phyloP scores from a whole-genome alignment of 2,797 vertebrate genomes.

The Sebastolobus alascanus region DNA sequence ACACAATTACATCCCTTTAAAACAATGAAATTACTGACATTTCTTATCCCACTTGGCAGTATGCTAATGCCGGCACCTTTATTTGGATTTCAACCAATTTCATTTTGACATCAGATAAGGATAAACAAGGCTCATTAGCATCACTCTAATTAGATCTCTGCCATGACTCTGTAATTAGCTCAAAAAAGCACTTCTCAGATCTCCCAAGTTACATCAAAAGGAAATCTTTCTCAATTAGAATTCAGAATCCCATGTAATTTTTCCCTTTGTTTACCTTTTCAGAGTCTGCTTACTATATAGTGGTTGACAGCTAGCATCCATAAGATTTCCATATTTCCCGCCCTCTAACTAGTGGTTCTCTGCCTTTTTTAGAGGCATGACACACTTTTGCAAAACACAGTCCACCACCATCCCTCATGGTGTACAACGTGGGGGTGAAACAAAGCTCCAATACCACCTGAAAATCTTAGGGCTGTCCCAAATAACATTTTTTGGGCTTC shows the following conservation, averaged over 20 bases:
- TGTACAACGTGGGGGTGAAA: neutral
- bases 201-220: constrained; percentile 86
- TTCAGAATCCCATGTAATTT: constrained; percentile 72
- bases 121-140: constrained; percentile 86
- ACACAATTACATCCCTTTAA: constrained; percentile 25
- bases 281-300: constrained; percentile 41
- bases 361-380: constrained; percentile 26
- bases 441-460: neutral
- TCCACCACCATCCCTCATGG: neutral
- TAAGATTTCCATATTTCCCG: constrained; percentile 59
- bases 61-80: constrained; percentile 65
- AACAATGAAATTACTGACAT: constrained; percentile 53
- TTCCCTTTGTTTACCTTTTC: constrained; percentile 82
- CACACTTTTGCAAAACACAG: constrained; percentile 40
- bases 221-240: constrained; percentile 82
- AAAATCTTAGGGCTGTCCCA: neutral
- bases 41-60: constrained; percentile 32
- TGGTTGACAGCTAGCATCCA: constrained; percentile 60
- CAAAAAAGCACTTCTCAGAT: constrained; percentile 74
- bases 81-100: constrained; percentile 73
- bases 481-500: no score
- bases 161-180: constrained; percentile 82
- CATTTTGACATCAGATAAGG: constrained; percentile 80
- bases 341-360: constrained; percentile 26
- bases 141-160: constrained; percentile 82